A percentile compares a stretch with the other conserved stretches of the same genome.
Evolutionary conservation across 2,113 vertebrate species (phyloP).

Genomic region (Silurus asotus): DNA sequence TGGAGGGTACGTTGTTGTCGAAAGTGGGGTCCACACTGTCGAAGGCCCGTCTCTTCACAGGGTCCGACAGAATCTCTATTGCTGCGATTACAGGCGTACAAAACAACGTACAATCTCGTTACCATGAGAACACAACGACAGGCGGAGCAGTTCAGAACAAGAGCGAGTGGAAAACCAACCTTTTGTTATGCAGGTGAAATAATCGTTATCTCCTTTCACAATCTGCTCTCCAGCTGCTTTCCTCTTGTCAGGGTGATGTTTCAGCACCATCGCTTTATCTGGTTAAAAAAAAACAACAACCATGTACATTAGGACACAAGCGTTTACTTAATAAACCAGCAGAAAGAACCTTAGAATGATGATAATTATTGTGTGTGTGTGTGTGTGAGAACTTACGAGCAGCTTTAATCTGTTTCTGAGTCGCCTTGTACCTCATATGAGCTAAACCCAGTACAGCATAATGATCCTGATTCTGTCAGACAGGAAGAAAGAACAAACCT

Average conservation of each 20-base stretch:
- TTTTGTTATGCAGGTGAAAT: constrained; percentile 99
- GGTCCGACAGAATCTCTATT: constrained; percentile 92
- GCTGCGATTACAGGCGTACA: constrained; percentile 71
- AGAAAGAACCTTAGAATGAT: not conserved
- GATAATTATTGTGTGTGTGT: not conserved
- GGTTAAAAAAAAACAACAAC: no score
- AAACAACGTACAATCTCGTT: not conserved
- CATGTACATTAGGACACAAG: not conserved
- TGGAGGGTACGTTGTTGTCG: constrained; percentile 90
- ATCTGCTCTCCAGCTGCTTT: constrained; percentile 97
- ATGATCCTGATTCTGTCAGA: constrained; percentile 94
- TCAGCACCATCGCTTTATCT: constrained; percentile 98
- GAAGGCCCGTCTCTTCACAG: constrained; percentile 92
- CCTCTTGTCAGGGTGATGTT: constrained; percentile 97
- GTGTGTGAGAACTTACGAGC: constrained; percentile 84
- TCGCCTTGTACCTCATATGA: constrained; percentile 89
- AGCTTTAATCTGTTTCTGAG: constrained; percentile 97
- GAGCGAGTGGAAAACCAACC: constrained; percentile 67
- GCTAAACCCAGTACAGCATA: constrained; percentile 91
- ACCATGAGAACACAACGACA: not conserved
- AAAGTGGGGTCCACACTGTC: constrained; percentile 98
- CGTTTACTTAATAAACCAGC: not conserved
- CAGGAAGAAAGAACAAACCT: not conserved
- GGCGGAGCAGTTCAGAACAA: no score
- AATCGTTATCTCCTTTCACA: constrained; percentile 96